Conservation (phyloP, 2,113 vertebrate genomes). For the Pteruthius melanotis region DNA sequence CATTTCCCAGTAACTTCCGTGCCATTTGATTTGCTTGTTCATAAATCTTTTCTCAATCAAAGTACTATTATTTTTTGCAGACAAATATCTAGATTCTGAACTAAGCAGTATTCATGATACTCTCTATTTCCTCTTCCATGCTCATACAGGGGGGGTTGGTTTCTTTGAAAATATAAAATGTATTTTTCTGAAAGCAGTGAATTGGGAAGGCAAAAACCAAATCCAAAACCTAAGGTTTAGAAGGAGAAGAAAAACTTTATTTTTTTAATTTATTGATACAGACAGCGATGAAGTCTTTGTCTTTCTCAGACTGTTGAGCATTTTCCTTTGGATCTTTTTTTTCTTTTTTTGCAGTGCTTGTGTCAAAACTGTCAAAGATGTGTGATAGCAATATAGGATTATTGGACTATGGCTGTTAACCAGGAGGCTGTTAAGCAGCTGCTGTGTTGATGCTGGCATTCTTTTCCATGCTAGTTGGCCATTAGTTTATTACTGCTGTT, state of each 20-base stretch:
- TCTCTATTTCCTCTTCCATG: background rate
- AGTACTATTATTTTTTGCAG: background rate
- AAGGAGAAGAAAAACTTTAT: background rate
- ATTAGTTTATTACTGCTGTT: background rate
- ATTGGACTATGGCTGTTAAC: background rate
- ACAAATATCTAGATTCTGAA: background rate
- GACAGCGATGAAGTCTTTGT: background rate
- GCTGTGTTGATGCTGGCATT: background rate
- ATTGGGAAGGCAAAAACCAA: background rate
- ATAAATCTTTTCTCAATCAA: slow-evolving; percentile 11
- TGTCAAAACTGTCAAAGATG: background rate
- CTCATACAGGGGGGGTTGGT: background rate
- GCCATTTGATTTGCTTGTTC: slow-evolving; percentile 16
- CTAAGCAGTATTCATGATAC: background rate
- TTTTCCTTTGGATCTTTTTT: background rate
- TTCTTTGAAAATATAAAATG: background rate
- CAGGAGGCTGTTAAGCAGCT: background rate
- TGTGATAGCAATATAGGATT: background rate
- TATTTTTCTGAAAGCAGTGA: background rate
- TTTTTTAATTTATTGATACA: background rate
- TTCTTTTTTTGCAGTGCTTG: background rate
- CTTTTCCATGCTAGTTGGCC: background rate
- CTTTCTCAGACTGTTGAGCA: background rate
- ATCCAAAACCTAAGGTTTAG: background rate
- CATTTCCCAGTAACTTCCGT: background rate